These are phyloP conservation scores for Aptenodytes forsteri DNA, from an alignment of 2,113 vertebrate species.

Conservation along the genomic window DNA sequence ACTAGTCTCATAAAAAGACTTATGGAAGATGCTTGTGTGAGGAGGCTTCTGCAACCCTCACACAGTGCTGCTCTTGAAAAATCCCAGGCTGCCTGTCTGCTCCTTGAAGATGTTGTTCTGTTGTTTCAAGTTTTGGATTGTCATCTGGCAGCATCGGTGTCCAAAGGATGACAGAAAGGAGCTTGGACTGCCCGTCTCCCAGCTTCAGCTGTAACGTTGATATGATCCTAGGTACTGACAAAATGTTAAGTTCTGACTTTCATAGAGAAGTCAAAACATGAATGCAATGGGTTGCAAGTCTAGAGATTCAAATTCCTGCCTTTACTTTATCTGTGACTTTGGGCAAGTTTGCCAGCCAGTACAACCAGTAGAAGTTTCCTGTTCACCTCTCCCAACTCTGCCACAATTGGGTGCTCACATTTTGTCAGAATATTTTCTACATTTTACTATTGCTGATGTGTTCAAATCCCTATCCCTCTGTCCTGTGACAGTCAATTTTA, in stretches of 20 bases:
- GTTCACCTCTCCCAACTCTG: neutral
- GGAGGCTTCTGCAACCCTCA: neutral
- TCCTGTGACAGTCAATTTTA: neutral
- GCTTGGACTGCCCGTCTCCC: neutral
- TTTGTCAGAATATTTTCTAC: neutral
- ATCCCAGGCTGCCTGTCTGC: neutral
- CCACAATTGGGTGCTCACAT: neutral
- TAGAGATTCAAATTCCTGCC: neutral
- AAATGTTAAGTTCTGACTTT: neutral
- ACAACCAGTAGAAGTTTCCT: neutral
- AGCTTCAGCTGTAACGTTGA: neutral
- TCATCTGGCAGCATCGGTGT: rapidly evolving
- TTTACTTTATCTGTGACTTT: neutral
- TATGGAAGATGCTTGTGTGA: neutral
- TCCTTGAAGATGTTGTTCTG: neutral
- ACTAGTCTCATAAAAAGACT: neutral
- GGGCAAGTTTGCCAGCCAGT: neutral
- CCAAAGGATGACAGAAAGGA: neutral
- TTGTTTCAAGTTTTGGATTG: neutral
- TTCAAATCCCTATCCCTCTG: neutral
- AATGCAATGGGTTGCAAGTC: neutral
- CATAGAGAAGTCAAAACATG: neutral
- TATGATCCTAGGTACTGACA: neutral
- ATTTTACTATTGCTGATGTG: neutral
- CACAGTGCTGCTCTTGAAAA: neutral